Conservation (phyloP, 1,140 invertebrate genomes). For the Drosophila teissieri region DNA sequence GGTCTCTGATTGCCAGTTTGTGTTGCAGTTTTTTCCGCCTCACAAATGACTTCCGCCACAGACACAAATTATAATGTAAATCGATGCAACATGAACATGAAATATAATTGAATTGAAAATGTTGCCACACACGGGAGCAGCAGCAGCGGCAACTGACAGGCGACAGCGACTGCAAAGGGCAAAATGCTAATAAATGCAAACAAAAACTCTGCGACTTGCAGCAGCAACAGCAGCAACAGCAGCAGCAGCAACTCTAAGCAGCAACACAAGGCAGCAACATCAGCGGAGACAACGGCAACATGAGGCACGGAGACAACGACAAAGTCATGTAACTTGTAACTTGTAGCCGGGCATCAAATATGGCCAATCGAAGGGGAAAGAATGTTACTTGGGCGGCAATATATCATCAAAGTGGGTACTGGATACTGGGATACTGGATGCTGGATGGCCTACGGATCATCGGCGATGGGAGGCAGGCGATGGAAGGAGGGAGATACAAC, state of each 20-base stretch:
- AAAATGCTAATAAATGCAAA: slow-evolving; percentile 81
- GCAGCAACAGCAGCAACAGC: slow-evolving; percentile 18
- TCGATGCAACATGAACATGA: slow-evolving; percentile 82
- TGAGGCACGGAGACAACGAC: slow-evolving; percentile 33
- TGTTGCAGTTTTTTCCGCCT: slow-evolving; percentile 8
- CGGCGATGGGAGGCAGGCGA: not conserved
- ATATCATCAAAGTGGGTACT: slow-evolving; percentile 72
- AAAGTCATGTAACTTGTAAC: slow-evolving; percentile 71
- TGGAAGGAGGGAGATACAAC: slow-evolving; percentile 10
- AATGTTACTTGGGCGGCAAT: slow-evolving; percentile 66
- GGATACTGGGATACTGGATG: no score
- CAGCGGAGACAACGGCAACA: slow-evolving; percentile 38
- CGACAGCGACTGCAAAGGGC: slow-evolving; percentile 64
- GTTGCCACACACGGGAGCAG: slow-evolving; percentile 73
- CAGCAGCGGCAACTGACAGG: slow-evolving; percentile 61
- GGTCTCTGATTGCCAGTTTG: slow-evolving; percentile 22
- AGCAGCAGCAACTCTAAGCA: slow-evolving; percentile 46
- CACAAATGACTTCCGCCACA: slow-evolving; percentile 79
- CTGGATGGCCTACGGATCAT: slow-evolving; percentile 53
- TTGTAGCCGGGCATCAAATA: slow-evolving; percentile 72
- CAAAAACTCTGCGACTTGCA: slow-evolving; percentile 27
- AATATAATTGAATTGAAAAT: slow-evolving; percentile 83
- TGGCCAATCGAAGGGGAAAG: slow-evolving; percentile 42
- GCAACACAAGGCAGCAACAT: slow-evolving; percentile 49
- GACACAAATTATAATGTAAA: slow-evolving; percentile 83